phyloP scores from a whole-genome alignment of 2,888 invertebrate species.

The Fragum fragum region DNA sequence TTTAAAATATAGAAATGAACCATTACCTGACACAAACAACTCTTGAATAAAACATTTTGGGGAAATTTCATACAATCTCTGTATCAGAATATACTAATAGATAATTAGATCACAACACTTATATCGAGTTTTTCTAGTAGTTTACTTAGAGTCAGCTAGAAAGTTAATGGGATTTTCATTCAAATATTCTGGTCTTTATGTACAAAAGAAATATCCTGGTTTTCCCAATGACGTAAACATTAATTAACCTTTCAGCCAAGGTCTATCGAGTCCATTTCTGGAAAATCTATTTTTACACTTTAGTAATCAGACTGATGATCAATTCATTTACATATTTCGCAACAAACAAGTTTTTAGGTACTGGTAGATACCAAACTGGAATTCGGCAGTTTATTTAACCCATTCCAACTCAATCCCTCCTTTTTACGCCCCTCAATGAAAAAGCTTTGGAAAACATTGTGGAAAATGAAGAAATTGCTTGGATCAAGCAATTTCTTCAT shows the following conservation, averaged over 20 bases:
- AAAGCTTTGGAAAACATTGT: too few relatives aligned
- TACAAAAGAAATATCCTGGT: background rate
- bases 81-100: background rate
- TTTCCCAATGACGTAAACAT: background rate
- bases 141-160: background rate
- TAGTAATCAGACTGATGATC: too few relatives aligned
- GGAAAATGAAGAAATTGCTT: too few relatives aligned
- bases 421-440: too few relatives aligned
- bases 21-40: background rate
- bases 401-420: too few relatives aligned
- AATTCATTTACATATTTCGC: too few relatives aligned
- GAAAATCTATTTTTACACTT: background rate
- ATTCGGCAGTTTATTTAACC: too few relatives aligned
- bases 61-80: background rate
- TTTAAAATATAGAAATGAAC: too few relatives aligned
- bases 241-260: background rate
- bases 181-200: background rate
- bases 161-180: constrained; percentile 1
- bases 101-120: background rate
- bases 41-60: constrained; percentile 3
- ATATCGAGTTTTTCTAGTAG: background rate
- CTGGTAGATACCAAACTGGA: too few relatives aligned
- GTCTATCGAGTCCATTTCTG: background rate
- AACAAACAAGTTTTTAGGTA: too few relatives aligned
- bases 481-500: too few relatives aligned